These are phyloP conservation scores for Ophion ellenae DNA, from an alignment of 2,888 invertebrate species.

Conservation along the genomic window DNA sequence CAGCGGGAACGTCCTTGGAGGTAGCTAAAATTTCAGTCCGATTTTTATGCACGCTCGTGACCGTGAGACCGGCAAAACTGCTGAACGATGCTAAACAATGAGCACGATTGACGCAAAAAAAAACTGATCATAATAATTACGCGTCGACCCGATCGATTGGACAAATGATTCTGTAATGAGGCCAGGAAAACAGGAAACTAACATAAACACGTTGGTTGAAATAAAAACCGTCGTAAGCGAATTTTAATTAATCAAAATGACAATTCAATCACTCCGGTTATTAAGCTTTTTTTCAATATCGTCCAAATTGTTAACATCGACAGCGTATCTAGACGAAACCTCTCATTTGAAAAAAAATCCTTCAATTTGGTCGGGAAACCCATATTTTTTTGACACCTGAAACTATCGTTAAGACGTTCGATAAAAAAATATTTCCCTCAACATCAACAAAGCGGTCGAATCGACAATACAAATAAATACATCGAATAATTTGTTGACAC, in stretches of 20 bases:
- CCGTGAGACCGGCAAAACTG: neutral
- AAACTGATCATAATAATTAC: neutral
- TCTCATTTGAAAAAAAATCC: too few species aligned
- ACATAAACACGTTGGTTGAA: too few species aligned
- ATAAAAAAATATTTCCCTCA: neutral
- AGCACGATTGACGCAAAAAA: neutral
- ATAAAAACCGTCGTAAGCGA: too few species aligned
- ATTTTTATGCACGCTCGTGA: neutral
- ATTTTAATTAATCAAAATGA: too few species aligned
- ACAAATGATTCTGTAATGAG: neutral
- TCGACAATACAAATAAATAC: neutral
- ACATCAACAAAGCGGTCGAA: neutral
- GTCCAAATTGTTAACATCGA: too few species aligned
- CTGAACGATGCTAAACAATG: constrained; percentile 2
- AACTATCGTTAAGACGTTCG: too few species aligned
- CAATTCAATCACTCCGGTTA: too few species aligned
- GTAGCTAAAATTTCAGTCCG: constrained; percentile 33
- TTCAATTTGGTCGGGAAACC: too few species aligned
- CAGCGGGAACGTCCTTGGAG: constrained; percentile 39
- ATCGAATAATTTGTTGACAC: neutral
- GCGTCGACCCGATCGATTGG: neutral
- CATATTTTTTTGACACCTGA: too few species aligned
- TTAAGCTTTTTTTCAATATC: too few species aligned
- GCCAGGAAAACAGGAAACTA: too few species aligned
- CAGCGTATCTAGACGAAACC: too few species aligned